Evolutionary conservation across 2,113 vertebrate species (phyloP).

Genomic region (Sinocyclocheilus grahami): DNA sequence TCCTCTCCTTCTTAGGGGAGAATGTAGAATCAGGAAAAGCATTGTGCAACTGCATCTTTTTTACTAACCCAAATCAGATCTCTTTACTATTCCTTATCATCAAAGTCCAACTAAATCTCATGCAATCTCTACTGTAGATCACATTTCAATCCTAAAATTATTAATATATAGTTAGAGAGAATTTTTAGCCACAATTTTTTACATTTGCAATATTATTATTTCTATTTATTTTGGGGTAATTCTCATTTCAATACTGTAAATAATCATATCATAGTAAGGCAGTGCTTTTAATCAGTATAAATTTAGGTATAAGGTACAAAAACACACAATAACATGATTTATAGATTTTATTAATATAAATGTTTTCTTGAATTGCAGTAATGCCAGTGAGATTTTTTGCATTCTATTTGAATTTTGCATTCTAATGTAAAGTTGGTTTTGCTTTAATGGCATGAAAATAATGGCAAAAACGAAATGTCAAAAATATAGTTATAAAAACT

Average conservation of each 20-base stretch:
- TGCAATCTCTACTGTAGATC: neutral
- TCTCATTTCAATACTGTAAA: too few species aligned
- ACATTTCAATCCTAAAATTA: neutral
- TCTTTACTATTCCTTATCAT: neutral
- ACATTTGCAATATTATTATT: too few species aligned
- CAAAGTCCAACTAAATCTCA: neutral
- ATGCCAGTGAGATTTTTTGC: neutral
- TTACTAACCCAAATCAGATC: neutral
- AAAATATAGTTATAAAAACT: neutral
- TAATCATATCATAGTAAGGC: too few species aligned
- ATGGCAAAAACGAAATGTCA: neutral
- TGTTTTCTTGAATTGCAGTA: neutral
- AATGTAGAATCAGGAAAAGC: neutral
- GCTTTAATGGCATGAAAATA: neutral
- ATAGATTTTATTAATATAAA: too few species aligned
- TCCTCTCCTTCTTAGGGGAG: neutral
- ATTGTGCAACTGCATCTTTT: neutral
- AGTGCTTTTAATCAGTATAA: neutral
- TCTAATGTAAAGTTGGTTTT: neutral
- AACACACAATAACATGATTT: too few species aligned
- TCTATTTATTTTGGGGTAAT: too few species aligned
- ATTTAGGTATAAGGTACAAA: too few species aligned
- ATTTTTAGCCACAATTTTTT: too few species aligned
- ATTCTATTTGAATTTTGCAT: neutral
- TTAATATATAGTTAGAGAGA: neutral